Percentiles rank a stretch among this genome's conserved stretches.
Conservation (phyloP, 2,113 vertebrate genomes). For the Eidolon helvum region DNA sequence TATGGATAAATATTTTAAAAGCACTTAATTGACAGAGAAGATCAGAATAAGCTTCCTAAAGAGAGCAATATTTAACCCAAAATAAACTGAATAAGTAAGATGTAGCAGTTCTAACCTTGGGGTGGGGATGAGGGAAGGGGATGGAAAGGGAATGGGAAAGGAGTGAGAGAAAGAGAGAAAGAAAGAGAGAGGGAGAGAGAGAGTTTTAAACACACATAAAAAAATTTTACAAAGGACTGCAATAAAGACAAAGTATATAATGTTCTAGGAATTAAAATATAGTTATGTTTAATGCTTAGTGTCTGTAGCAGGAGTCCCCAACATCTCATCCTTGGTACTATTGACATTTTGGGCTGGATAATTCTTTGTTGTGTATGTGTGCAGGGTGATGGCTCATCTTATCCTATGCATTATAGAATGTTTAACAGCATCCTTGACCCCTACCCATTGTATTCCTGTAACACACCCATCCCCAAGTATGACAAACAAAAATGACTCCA, state of each 20-base stretch:
- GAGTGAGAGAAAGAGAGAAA: too few species aligned
- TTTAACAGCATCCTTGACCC: background rate
- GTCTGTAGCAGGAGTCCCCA: background rate
- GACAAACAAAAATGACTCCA: background rate
- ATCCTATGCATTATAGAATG: background rate
- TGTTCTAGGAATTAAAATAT: background rate
- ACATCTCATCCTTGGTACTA: background rate
- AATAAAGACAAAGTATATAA: background rate
- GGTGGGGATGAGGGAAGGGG: too few species aligned
- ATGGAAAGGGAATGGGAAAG: background rate
- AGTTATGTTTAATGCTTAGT: background rate
- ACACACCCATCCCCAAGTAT: background rate
- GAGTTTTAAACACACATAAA: background rate
- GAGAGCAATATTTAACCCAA: background rate
- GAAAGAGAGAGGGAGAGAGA: background rate
- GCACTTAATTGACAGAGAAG: background rate
- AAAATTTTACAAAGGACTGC: background rate
- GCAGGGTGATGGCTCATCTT: fast-evolving
- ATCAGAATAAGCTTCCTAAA: background rate
- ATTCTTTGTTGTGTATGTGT: background rate
- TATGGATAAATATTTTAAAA: background rate
- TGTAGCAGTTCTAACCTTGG: background rate
- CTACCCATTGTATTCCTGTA: background rate
- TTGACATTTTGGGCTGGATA: background rate
- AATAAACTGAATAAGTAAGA: background rate